Evolutionary conservation across 2,797 vertebrate species (phyloP).

Genomic region (Cottoperca gobio): DNA sequence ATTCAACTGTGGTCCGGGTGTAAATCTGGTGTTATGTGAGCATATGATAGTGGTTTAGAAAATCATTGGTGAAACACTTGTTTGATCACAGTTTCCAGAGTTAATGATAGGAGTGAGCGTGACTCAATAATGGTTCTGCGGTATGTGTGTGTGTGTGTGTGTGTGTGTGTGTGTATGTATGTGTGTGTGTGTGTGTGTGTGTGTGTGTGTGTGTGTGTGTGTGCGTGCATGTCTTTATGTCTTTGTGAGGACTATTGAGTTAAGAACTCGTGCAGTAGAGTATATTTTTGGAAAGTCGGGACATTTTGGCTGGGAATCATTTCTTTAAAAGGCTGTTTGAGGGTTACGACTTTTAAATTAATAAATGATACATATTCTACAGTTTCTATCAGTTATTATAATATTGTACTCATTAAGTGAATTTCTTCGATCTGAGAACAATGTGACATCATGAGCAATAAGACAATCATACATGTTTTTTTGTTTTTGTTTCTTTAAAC

Average conservation of each 20-base stretch:
- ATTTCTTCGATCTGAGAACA: not conserved
- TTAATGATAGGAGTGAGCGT: constrained; percentile 72
- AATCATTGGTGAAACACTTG: constrained; percentile 75
- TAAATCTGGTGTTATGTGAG: constrained; percentile 29
- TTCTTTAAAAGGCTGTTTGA: not conserved
- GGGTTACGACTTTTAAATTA: not conserved
- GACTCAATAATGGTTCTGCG: constrained; percentile 68
- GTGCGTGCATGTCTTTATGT: constrained; percentile 12
- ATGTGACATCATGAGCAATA: too few relatives aligned
- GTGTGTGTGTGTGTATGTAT: constrained; percentile 14
- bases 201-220: constrained; percentile 13
- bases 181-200: constrained; percentile 9
- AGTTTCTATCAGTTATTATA: not conserved
- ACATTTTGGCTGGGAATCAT: constrained; percentile 7
- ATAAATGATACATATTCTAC: not conserved
- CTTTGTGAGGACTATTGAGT: constrained; percentile 38
- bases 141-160: constrained; percentile 32
- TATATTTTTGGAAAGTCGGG: constrained; percentile 34
- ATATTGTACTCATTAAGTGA: not conserved
- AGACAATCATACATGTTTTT: too few relatives aligned
- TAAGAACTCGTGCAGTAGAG: not conserved
- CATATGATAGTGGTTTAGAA: constrained; percentile 72
- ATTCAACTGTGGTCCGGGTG: constrained; percentile 54
- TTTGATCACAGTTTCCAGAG: constrained; percentile 74
- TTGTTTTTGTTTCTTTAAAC: not conserved